phyloP scores from a whole-genome alignment of 2,797 vertebrate species.

The Melanotaenia trifasciata region DNA sequence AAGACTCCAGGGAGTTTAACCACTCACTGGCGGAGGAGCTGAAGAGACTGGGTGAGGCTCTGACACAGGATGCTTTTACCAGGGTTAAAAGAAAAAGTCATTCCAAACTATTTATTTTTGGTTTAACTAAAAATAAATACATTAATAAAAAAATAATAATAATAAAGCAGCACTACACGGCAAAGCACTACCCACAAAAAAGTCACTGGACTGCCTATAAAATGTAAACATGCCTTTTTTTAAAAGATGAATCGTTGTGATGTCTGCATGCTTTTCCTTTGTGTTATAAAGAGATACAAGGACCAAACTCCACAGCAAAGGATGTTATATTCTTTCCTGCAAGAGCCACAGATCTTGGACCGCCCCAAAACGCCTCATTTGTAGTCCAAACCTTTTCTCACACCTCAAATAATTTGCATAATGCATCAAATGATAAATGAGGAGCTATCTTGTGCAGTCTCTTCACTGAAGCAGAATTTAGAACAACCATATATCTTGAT shows the following conservation, averaged over 20 bases:
- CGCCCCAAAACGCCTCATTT: neutral
- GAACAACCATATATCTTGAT: neutral
- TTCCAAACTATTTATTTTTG: neutral
- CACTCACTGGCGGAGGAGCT: slow-evolving; percentile 78
- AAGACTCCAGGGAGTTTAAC: slow-evolving; percentile 79
- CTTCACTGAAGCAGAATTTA: neutral
- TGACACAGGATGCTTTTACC: neutral
- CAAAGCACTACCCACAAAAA: neutral
- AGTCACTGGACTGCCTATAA: neutral
- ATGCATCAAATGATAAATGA: neutral
- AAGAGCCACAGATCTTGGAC: neutral
- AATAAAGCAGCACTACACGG: neutral
- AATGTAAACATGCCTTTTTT: neutral
- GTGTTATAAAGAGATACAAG: neutral
- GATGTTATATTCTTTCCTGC: neutral
- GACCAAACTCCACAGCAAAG: neutral
- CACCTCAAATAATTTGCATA: neutral
- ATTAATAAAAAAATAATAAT: neutral
- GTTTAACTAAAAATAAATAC: neutral
- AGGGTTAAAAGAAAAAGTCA: slow-evolving; percentile 3
- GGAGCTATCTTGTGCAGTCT: neutral
- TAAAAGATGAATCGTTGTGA: neutral
- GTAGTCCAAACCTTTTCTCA: neutral
- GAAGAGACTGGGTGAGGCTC: slow-evolving; percentile 80
- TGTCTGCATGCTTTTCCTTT: neutral